phyloP scores from a whole-genome alignment of 1,140 invertebrate genomes.

The Delia radicum region DNA sequence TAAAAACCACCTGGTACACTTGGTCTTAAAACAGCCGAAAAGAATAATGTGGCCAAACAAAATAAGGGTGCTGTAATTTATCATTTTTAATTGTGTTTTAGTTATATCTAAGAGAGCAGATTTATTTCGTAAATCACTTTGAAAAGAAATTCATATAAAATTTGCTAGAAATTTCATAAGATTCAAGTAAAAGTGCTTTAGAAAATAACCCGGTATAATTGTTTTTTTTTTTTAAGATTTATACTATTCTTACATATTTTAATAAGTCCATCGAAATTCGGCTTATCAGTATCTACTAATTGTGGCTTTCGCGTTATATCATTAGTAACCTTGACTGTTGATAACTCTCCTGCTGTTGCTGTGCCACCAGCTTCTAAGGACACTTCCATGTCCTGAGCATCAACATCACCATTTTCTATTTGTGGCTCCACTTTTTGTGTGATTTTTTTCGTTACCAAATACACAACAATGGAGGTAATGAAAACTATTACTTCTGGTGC shows the following conservation, averaged over 20 bases:
- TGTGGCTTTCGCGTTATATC: not conserved
- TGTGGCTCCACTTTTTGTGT: conserved; percentile 47
- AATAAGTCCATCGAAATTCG: conserved; percentile 46
- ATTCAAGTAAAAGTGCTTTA: not conserved
- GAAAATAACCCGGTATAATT: too few species aligned
- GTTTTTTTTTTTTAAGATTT: not conserved
- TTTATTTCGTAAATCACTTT: too few species aligned
- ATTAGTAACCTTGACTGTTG: not conserved
- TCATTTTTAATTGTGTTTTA: not conserved
- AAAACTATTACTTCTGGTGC: conserved; percentile 66
- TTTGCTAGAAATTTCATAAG: not conserved
- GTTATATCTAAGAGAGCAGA: too few species aligned
- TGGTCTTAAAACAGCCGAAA: conserved; percentile 75
- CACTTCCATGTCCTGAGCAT: conserved; percentile 37
- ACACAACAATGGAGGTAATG: conserved; percentile 58
- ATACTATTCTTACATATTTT: conserved; percentile 38
- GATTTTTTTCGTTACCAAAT: conserved; percentile 54
- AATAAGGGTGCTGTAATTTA: conserved; percentile 66
- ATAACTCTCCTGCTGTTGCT: not conserved
- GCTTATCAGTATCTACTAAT: conserved; percentile 27
- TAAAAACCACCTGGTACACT: conserved; percentile 80
- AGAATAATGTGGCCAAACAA: conserved; percentile 70
- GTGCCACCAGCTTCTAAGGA: conserved; percentile 27
- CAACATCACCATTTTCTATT: conserved; percentile 54
- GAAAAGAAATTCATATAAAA: not conserved